Evolutionary conservation across 2,888 invertebrate genomes (phyloP), one percentile per base, ranked within the genome.

Genomic region (Tetramorium bicarinatum): DNA sequence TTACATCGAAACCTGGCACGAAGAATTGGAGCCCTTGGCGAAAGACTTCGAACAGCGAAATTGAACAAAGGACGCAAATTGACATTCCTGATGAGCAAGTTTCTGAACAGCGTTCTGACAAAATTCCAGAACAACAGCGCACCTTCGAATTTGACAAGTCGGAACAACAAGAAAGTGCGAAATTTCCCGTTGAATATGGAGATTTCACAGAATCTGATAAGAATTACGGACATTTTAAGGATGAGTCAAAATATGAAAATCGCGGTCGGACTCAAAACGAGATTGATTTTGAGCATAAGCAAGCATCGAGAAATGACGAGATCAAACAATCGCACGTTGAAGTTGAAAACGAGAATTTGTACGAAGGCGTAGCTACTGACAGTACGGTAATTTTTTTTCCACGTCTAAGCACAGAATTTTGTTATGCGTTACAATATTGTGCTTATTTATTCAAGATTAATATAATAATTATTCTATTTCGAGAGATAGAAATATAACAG

Each of bases 291-390:
- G 69, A 47, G 9, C 13, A 74, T 47, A 84, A 84, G 13, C 8
- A 29, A 34, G 11, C 59, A 9, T 18, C 25, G 52, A 83, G n/a
- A 47, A n/a, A 54, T 18, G 75, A 82, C 11, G 52, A 54, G 3
- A 44, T 34, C 2, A 52, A 83, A 13, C n/a, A 66, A 11, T 29
- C 54, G 29, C 15, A 54, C 1, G 2, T 38, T n/a, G 29, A 34
- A 61, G 13, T 59, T 18, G 59, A 72, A 8, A 88, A 91, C 18
- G 87, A 88, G 7, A 87, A 90, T 38, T 54, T 85, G 47, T 93
- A 93, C 82, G 94, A 94, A 71, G 93, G 92, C 4, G 71, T 93
- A 13, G 82, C 92, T 9, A 75, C 74, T n/a, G 91, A 93, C 34
- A 91, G 87, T 82, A 92, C 90, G 90, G 94, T 93, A 88, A 82